Conservation (phyloP, 1,140 invertebrate species). For the Papilio dardanus region DNA sequence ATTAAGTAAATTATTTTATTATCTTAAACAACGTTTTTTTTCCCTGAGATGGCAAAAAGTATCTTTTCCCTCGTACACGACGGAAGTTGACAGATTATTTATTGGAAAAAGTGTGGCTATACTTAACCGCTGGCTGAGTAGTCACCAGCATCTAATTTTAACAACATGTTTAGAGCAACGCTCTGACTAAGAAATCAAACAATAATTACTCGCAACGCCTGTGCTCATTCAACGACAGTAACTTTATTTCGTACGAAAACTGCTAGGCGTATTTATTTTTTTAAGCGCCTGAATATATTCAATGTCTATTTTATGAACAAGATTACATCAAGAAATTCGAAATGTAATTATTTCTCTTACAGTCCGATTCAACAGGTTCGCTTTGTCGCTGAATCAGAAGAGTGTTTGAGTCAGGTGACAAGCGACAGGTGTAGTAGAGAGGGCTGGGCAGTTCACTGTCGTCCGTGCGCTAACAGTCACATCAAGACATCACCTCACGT, state of each 20-base stretch:
- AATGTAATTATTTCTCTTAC: background rate
- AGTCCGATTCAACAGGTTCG: too few relatives aligned
- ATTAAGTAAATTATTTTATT: conserved; percentile 7
- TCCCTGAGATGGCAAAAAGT: too few relatives aligned
- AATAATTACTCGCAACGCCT: background rate
- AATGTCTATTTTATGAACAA: background rate
- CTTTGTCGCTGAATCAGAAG: background rate
- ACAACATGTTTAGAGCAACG: too few relatives aligned
- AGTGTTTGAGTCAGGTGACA: background rate
- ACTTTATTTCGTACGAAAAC: background rate
- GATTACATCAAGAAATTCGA: background rate
- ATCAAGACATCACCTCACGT: background rate
- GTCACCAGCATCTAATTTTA: too few relatives aligned
- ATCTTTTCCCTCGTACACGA: background rate
- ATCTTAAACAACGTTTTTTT: background rate
- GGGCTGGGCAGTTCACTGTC: background rate
- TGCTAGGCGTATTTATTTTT: background rate
- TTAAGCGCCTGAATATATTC: background rate
- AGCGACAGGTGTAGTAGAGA: background rate
- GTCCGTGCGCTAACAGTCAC: background rate
- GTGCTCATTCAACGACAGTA: too few relatives aligned
- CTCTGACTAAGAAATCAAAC: too few relatives aligned
- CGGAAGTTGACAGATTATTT: background rate
- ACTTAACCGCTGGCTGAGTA: too few relatives aligned
- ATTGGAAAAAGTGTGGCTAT: too few relatives aligned